Evolutionary conservation across 2,113 vertebrate species (phyloP), one percentile per base, ranked within the genome.

Genomic region (Halichoerus grypus): DNA sequence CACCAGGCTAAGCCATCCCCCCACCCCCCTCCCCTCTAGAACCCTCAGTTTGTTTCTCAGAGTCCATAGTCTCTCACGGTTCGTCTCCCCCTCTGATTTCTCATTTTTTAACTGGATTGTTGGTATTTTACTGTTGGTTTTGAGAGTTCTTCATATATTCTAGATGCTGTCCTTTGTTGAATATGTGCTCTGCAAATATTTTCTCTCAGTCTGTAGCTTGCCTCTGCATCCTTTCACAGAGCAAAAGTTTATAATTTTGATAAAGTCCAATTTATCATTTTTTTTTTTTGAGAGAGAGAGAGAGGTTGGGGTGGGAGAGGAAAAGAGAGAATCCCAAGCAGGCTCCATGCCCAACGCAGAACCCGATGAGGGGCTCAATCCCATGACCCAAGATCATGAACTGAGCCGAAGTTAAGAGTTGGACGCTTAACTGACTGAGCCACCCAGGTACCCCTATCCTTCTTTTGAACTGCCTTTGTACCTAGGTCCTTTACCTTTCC

Each of bases 391-490:
- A 36, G 33, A 19, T 69, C 33, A n/a, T 21, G 33, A 69, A 18
- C 67, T 69, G 33, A n/a, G 16, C 67, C 4, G 4, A 69, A 69
- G 33, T 69, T 28, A 69, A 69, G 33, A 69, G 67, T 36, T 21
- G 67, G 67, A 19, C 4, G 7, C 8, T 69, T 69, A 10, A 69
- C 33, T 15, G 31, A 69, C 33, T 36, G 33, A 69, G 18, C 67
- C 67, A 69, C 18, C 67, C 8, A 36, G 67, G 67, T 69, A 33
- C 67, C 33, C 65, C 67, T 94, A 11, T 74, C n/a, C 46, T 93
- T 72, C 57, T 87, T 79, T 91, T 95, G 36, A 76, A 82, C 61
- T 91, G n/a, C 63, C 87, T 95, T 77, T 77, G 28, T n/a, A 72
- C 21, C 69, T 88, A 88, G 12, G 81, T 91, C 69, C 26, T 91